These are phyloP conservation scores for Cephus nigrinus DNA, from an alignment of 2,888 invertebrate species.

Conservation along the genomic window DNA sequence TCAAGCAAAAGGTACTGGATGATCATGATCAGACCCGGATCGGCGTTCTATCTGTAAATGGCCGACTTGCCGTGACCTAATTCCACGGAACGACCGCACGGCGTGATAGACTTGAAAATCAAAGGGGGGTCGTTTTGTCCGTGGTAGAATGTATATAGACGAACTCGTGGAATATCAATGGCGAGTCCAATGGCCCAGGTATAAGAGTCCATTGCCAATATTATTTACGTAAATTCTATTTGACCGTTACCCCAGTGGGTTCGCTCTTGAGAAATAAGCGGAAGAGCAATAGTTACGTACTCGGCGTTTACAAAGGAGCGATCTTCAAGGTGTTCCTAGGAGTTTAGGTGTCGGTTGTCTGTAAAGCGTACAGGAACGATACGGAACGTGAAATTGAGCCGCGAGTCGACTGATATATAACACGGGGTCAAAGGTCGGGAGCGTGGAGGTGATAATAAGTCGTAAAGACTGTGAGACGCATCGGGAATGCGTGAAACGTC, in stretches of 20 bases:
- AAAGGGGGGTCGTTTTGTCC: not conserved
- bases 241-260: conserved; percentile 19
- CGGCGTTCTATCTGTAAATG: not conserved
- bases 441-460: conserved; percentile 59
- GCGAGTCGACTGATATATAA: conserved; percentile 40
- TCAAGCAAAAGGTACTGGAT: not conserved
- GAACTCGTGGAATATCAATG: conserved; percentile 39
- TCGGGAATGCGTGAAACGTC: conserved; percentile 56
- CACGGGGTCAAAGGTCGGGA: conserved; percentile 45
- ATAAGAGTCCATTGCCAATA: conserved; percentile 40
- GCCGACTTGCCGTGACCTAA: not conserved
- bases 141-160: not conserved
- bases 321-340: not conserved
- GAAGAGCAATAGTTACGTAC: not conserved
- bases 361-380: not conserved
- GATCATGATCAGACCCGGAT: not conserved
- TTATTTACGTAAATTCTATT: conserved; percentile 42
- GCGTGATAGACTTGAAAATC: not conserved
- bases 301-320: not conserved
- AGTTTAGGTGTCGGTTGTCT: not conserved
- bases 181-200: conserved; percentile 55
- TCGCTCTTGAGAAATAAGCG: not conserved
- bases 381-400: conserved; percentile 17
- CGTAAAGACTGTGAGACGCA: conserved; percentile 54
- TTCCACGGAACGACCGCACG: too few species aligned